Percentiles rank a stretch among this genome's conserved stretches.
phyloP scores from a whole-genome alignment of 2,113 vertebrate genomes.

The Callionymus lyra region DNA sequence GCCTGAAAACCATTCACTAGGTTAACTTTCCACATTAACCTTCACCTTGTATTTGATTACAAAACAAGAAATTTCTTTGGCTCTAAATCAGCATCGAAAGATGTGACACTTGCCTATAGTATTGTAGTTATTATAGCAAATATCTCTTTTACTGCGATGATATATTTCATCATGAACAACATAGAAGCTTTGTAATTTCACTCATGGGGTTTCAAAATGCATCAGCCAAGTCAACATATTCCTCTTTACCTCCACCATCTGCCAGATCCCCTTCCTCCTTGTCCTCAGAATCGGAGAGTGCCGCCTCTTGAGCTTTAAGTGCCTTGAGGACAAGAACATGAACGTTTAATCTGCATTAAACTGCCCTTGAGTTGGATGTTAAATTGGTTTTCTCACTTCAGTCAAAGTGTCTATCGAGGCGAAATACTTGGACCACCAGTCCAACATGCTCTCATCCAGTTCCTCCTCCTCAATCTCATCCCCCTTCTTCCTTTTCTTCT shows the following conservation, averaged over 20 bases:
- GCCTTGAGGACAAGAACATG: constrained; percentile 14
- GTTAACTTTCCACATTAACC: no score
- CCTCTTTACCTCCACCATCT: constrained; percentile 51
- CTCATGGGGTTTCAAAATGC: no score
- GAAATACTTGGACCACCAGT: constrained; percentile 99
- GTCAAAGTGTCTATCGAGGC: constrained; percentile 91
- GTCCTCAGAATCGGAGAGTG: constrained; percentile 78
- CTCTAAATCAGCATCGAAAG: no score
- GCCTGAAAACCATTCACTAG: no score
- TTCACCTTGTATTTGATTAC: no score
- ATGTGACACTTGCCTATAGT: no score
- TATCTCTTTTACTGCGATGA: no score
- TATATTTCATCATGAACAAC: no score
- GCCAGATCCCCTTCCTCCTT: constrained; percentile 80
- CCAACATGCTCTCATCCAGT: constrained; percentile 87
- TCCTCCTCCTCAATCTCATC: constrained; percentile 87
- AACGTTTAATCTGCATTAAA: not conserved
- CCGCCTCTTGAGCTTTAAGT: constrained; percentile 77
- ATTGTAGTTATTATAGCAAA: no score
- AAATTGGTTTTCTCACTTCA: constrained; percentile 66
- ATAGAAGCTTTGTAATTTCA: no score
- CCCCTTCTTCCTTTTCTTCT: constrained; percentile 73
- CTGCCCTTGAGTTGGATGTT: not conserved
- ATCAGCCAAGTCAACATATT: no score
- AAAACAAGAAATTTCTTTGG: no score